Conservation (phyloP, 2,113 vertebrate species). For the Himantopus leucocephalus region DNA sequence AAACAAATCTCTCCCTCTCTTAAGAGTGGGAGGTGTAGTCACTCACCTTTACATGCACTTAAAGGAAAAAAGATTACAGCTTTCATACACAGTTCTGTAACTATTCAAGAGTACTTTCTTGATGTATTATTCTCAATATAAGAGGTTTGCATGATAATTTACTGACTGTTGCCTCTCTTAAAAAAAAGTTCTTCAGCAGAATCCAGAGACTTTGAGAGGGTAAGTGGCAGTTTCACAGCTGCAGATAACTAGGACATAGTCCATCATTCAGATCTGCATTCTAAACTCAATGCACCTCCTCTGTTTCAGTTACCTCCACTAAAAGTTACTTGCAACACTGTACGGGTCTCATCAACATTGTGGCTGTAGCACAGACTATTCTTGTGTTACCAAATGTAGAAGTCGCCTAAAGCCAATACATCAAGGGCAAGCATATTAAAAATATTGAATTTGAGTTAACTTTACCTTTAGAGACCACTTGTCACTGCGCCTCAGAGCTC, state of each 20-base stretch:
- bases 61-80: slow-evolving; percentile 70
- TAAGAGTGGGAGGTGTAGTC: slow-evolving; percentile 45
- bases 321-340: neutral
- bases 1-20: slow-evolving; percentile 67
- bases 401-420: neutral
- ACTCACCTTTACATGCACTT: slow-evolving; percentile 76
- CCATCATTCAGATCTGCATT: neutral
- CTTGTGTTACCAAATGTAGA: neutral
- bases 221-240: neutral
- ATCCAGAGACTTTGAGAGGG: neutral
- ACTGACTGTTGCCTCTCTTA: neutral
- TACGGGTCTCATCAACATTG: neutral
- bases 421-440: neutral
- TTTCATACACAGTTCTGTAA: slow-evolving; percentile 70
- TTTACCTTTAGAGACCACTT: slow-evolving; percentile 21
- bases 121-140: slow-evolving; percentile 44
- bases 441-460: neutral
- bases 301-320: neutral
- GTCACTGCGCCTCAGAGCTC: neutral
- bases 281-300: neutral
- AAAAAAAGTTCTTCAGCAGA: slow-evolving; percentile 31
- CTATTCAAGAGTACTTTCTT: slow-evolving; percentile 56
- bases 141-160: slow-evolving; percentile 17
- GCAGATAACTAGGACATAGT: neutral
- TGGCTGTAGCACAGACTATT: neutral